Base-by-base conservation (phyloP, 2,113 vertebrate genomes). In the Dryoscopus gambensis region DNA sequence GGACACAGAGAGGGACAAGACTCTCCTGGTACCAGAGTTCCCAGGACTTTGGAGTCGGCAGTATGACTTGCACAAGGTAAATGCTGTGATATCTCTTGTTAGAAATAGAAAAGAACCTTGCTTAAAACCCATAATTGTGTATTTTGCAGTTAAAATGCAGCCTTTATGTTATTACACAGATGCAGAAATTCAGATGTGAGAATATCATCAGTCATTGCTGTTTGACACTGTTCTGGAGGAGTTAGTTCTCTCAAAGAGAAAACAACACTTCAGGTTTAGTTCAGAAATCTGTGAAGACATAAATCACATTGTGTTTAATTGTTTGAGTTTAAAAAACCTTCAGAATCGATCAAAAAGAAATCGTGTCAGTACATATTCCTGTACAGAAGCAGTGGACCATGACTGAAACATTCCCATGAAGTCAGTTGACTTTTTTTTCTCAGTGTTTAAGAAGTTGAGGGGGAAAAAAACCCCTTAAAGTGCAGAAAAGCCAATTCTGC, bases 21-120 rank as follows among this genome's bases (percentile, higher is more conserved):
- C 64, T 12, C 94, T 99, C 35, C 93, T 95, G 5, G 94, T 98
- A 92, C 99, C 99, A 2, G 99, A 99, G 91, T 98, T 99, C 90
- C 95, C 95, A 0, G 99, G 99, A 30, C 98, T 99, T 18, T 99
- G 98, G 99, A 92, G 92, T 39, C 96, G 91, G 15, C 84, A 97
- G 28, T 83, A 59, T 49, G 91, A 75, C 59, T 44, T 60, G 5
- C 49, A 50, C 62, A 77, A 98, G 98, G 98, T 98, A 85, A 78
- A 89, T 56, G 23, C 46, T 89, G 30, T 44, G 35, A 13, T 81
- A 11, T 20, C 15, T 79, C 13, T 21, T 42, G 18, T 23, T 56
- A 80, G 35, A 85, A 90, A 73, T 5, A 56, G 53, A 39, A 60
- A 64, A 74, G 8, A 28, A 23, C 33, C 21, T 82, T 75, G 8